Percentiles rank a stretch among this genome's conserved stretches.
These are phyloP conservation scores for Rhingia rostrata DNA, from an alignment of 2,888 invertebrate species.

Conservation along the genomic window DNA sequence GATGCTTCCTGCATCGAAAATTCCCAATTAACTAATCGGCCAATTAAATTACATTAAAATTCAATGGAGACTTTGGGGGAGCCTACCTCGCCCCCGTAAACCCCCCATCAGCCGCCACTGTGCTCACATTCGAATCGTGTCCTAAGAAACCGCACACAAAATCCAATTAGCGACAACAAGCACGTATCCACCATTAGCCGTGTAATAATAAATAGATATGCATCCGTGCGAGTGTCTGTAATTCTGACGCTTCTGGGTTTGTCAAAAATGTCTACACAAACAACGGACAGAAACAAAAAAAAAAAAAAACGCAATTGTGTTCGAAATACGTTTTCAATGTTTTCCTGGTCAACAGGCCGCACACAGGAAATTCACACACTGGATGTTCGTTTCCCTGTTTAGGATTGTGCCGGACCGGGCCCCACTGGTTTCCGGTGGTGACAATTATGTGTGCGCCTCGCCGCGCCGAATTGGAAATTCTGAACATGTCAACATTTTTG, in stretches of 20 bases:
- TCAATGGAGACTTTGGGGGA: not conserved
- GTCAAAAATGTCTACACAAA: too few relatives aligned
- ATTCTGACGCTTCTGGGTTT: not conserved
- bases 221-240: constrained; percentile 29
- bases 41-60: constrained; percentile 48
- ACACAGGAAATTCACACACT: constrained; percentile 13
- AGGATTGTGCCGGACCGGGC: not conserved
- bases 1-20: constrained; percentile 53
- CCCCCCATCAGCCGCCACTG: not conserved
- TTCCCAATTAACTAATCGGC: constrained; percentile 61
- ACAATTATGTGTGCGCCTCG: constrained; percentile 1
- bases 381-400: constrained; percentile 20
- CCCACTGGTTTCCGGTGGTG: constrained; percentile 28
- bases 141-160: constrained; percentile 36
- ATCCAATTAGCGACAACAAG: constrained; percentile 65
- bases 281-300: too few relatives aligned
- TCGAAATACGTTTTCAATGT: not conserved
- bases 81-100: not conserved
- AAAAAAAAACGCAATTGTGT: too few relatives aligned
- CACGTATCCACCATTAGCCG: constrained; percentile 53
- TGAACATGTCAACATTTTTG: constrained; percentile 50
- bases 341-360: not conserved
- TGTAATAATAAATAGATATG: constrained; percentile 48
- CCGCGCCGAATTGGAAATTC: constrained; percentile 33
- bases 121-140: not conserved